A percentile compares a stretch with the other conserved stretches of the same genome.
Evolutionary conservation across 2,888 invertebrate genomes (phyloP).

Genomic region (Habroteleia sp.): DNA sequence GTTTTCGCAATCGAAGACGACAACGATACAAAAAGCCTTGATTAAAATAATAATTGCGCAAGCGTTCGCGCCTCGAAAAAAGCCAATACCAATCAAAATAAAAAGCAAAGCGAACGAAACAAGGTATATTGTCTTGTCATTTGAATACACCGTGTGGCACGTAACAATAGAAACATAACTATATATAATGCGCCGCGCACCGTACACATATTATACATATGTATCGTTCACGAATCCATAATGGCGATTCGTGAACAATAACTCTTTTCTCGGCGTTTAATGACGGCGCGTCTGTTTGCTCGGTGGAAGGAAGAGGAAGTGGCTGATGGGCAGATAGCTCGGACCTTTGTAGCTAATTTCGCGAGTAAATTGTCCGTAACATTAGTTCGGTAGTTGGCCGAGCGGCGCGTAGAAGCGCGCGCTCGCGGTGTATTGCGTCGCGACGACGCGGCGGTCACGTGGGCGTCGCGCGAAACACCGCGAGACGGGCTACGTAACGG

Average conservation of each 20-base stretch:
- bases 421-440: slow-evolving; percentile 45
- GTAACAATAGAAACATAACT: slow-evolving; percentile 62
- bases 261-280: slow-evolving; percentile 80
- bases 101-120: slow-evolving; percentile 39
- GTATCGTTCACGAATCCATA: slow-evolving; percentile 73
- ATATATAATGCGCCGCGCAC: slow-evolving; percentile 47
- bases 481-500: slow-evolving; percentile 39
- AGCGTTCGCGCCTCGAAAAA: slow-evolving; percentile 29
- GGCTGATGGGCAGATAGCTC: slow-evolving; percentile 80
- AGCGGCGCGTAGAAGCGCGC: slow-evolving; percentile 23
- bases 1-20: slow-evolving; percentile 30
- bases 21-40: slow-evolving; percentile 27
- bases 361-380: slow-evolving; percentile 81
- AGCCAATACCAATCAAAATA: slow-evolving; percentile 6
- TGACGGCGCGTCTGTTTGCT: slow-evolving; percentile 79
- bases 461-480: slow-evolving; percentile 38
- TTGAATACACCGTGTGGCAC: slow-evolving; percentile 59
- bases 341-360: slow-evolving; percentile 81
- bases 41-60: slow-evolving; percentile 37
- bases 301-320: slow-evolving; percentile 80
- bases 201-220: slow-evolving; percentile 60
- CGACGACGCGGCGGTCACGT: slow-evolving; percentile 30
- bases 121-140: slow-evolving; percentile 62
- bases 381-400: slow-evolving; percentile 74
- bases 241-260: slow-evolving; percentile 79